Conservation (phyloP, 2,797 vertebrate genomes). For the Masticophis lateralis region DNA sequence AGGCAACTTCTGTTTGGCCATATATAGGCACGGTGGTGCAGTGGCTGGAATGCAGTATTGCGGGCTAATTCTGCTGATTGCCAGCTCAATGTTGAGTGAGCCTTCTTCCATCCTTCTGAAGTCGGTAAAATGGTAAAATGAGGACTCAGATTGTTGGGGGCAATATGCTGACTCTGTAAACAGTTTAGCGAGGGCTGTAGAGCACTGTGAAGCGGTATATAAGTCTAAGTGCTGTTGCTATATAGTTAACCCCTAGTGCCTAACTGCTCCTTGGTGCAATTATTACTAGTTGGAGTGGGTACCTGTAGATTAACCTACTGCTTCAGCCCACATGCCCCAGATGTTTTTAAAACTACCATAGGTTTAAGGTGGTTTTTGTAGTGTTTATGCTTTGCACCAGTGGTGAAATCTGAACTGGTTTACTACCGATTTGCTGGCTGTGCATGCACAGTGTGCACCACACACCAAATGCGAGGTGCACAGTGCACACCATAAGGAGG, state of each 20-base stretch:
- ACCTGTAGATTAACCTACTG: neutral
- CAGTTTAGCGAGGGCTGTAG: neutral
- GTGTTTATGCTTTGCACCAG: neutral
- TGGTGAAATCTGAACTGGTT: too few relatives aligned
- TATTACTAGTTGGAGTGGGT: neutral
- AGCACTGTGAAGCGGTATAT: neutral
- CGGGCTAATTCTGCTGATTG: neutral
- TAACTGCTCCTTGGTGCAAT: neutral
- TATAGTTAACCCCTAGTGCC: neutral
- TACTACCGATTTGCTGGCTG: too few relatives aligned
- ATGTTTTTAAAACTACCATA: neutral
- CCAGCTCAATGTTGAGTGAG: neutral
- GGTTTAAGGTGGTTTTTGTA: neutral
- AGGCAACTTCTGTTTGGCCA: neutral
- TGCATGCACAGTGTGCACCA: too few relatives aligned
- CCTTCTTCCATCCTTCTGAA: neutral
- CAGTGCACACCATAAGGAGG: too few relatives aligned
- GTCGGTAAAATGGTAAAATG: neutral
- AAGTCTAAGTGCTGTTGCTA: neutral
- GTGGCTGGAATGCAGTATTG: neutral
- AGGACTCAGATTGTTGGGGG: neutral
- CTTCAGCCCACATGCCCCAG: neutral
- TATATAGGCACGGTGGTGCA: neutral
- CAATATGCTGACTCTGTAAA: neutral
- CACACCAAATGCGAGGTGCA: too few relatives aligned